Base-by-base conservation (phyloP, 2,888 invertebrate species). In the Polyommatus iphigenia region DNA sequence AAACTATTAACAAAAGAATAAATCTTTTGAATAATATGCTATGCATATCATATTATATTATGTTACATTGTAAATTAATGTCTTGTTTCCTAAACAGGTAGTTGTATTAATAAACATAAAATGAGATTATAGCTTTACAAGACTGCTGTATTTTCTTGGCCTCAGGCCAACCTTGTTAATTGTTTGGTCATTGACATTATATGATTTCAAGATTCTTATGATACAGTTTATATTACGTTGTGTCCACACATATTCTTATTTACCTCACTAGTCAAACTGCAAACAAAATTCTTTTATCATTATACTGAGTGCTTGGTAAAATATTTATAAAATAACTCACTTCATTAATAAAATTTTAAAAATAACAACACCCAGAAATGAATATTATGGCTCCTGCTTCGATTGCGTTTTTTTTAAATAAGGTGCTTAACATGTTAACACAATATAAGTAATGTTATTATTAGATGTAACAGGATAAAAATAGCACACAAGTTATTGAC, bases 101-200 rank as follows among this genome's bases (percentile, higher is more conserved):
- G 71, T 71, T 71, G 41, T 71, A 72, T 41, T 72, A 72, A 72
- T 72, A 67, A 71, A 46, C 62, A 59, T 57, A 76, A 59, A 77
- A 77, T 71, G 24, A 54, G 71, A 29, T 20, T 50, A 54, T 77
- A 71, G 46, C 29, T 77, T 54, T 76, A 50, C 67, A 78, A 54
- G 20, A 78, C 50, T 54, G 15, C 32, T 7, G 67, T 29, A n/a
- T 76, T 76, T 50, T 36, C 50, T 71, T 71, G 76, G 71, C 41
- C 76, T 71, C 71, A 36, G n/a, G 24, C 76, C 76, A 67, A 76
- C 71, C 71, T 75, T 75, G 36, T 50, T 24, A 18, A 71, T 71
- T 46, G 41, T 59, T 71, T 71, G 76, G 54, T 71, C 71, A 54
- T 76, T 50, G 41, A 36, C 46, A 71, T 71, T 76, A 10, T 50